Percentiles rank a stretch among this genome's conserved stretches.
Evolutionary conservation across 23 tunicate genomes (phyloP).

Genomic region (Clavelina lepadiformis): DNA sequence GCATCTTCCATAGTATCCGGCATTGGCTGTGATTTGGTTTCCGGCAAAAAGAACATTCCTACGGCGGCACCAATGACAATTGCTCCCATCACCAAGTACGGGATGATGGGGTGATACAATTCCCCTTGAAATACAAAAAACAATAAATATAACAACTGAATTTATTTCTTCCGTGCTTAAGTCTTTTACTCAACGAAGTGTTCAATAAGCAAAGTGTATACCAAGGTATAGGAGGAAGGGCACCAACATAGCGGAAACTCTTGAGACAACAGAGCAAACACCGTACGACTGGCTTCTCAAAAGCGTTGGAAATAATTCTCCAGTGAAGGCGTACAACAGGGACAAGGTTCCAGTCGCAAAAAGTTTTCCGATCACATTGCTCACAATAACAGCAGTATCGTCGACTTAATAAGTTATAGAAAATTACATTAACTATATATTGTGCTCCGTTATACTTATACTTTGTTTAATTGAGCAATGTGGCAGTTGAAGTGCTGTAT

Average conservation of each 20-base stretch:
- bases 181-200: background rate
- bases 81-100: background rate
- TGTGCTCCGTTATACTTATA: too few species aligned
- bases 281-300: slow-evolving; percentile 18
- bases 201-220: too few species aligned
- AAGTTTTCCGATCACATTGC: slow-evolving; percentile 29
- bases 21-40: background rate
- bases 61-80: background rate
- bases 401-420: too few species aligned
- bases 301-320: slow-evolving; percentile 27
- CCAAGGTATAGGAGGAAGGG: slow-evolving; percentile 11
- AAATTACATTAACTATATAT: too few species aligned
- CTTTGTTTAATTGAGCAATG: too few species aligned
- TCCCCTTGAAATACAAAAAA: background rate
- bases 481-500: too few species aligned
- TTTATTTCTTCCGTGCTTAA: background rate
- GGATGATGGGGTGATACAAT: background rate
- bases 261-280: slow-evolving; percentile 3
- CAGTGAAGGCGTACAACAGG: slow-evolving; percentile 4
- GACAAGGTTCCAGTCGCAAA: slow-evolving; percentile 9
- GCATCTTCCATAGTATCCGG: slow-evolving; percentile 3
- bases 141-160: background rate
- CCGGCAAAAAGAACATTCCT: background rate
- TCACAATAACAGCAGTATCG: slow-evolving; percentile 16
- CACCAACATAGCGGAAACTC: slow-evolving; percentile 5